A percentile compares a stretch with the other conserved stretches of the same genome.
These are phyloP conservation scores for Sigmodon hispidus DNA, from an alignment of 2,113 vertebrate species.

Conservation along the genomic window DNA sequence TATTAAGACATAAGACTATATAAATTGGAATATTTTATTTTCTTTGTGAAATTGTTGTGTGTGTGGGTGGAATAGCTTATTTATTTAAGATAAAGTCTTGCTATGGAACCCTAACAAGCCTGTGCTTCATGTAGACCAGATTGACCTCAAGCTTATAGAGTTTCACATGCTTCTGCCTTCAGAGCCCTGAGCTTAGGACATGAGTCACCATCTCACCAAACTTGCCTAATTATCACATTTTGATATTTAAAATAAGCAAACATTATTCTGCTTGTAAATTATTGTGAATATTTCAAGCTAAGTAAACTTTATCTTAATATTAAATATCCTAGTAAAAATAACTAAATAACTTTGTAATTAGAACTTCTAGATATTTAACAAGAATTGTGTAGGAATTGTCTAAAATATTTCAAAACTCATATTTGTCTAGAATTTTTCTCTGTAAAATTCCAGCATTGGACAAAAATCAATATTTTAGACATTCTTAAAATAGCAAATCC, in stretches of 20 bases:
- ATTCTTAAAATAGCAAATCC: background rate
- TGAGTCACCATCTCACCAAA: background rate
- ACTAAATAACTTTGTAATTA: background rate
- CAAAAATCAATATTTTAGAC: conserved; percentile 27
- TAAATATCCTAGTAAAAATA: background rate
- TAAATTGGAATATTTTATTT: background rate
- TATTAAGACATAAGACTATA: background rate
- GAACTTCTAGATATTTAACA: background rate
- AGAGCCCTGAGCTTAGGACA: background rate
- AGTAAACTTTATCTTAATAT: background rate
- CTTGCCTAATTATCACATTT: background rate
- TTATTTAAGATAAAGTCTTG: background rate
- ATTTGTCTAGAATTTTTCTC: background rate
- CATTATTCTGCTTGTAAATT: background rate
- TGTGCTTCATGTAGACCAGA: background rate
- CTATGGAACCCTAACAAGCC: background rate
- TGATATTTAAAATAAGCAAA: conserved; percentile 14
- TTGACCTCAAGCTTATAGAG: background rate
- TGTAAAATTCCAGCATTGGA: background rate
- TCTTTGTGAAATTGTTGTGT: background rate
- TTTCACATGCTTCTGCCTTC: background rate
- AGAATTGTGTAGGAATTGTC: background rate
- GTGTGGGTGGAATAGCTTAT: background rate
- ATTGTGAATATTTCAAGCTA: background rate
- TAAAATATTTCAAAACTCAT: conserved; percentile 6